Base-by-base conservation (phyloP, 1,140 invertebrate species). In the Habropoda laboriosa region DNA sequence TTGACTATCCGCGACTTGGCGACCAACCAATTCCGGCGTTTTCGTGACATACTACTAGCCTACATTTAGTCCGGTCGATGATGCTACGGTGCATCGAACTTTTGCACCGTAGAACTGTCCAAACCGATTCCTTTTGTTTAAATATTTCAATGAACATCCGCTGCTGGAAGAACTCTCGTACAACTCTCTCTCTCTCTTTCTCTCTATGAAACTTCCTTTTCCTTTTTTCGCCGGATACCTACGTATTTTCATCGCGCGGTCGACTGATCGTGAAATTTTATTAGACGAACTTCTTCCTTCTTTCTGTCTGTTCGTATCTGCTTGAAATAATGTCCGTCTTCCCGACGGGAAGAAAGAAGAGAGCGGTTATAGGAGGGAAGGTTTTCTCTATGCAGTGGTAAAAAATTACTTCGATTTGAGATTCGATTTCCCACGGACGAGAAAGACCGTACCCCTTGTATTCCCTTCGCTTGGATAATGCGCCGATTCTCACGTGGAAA, bases 1-100 rank as follows among this genome's bases (percentile, higher is more conserved):
- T 86, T 82, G 75, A 81, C 79, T 82, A 60, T 73, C 77, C 67
- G 63, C 83, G 61, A 88, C 80, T 87, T 88, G 86, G 87, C 86
- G 61, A 35, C 55, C 45, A 67, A 87, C 75, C 84, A 88, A 84
- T 80, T 83, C 45, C 66, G 35, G 58, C 74, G 57, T 57, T 73
- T 71, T 71, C 63, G 58, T 77, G 55, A 87, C 67, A 71, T 32
- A 79, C 55, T 55, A 74, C 63, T 58, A 71, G 40, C 38, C 53
- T 35, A 55, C 30, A 32, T 85, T 76, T 68, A 47, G 47, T n/a
- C 47, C 63, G 68, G 38, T 61, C 27, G 38, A 70, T n/a, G n/a
- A n/a, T 78, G 66, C 40, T 12, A 10, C 18, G 40, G 53, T 49
- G 64, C 66, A 40, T 71, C 74, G 75, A 61, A 70, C 53, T 71